These are phyloP conservation scores for Scomber japonicus DNA, from an alignment of 2,113 vertebrate genomes.

Conservation along the genomic window DNA sequence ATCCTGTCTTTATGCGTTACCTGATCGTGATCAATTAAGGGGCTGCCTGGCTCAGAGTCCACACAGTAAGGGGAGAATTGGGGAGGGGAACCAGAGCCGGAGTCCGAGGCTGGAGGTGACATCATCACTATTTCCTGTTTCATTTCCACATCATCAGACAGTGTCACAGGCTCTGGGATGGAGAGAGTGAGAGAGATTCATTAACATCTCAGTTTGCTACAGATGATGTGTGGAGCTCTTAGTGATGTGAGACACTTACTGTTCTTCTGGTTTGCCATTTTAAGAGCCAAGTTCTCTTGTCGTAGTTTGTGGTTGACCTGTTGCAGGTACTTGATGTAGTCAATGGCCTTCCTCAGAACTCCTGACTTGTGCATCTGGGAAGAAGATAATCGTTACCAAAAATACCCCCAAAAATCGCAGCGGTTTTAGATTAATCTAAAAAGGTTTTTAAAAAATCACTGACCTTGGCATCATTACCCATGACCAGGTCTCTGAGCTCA, in stretches of 20 bases:
- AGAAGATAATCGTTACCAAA: neutral
- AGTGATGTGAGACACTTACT: conserved; percentile 84
- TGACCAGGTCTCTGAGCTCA: conserved; percentile 95
- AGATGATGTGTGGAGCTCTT: neutral
- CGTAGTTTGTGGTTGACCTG: conserved; percentile 96
- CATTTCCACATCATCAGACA: conserved; percentile 89
- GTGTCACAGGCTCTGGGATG: conserved; percentile 68
- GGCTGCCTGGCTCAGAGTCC: conserved; percentile 96
- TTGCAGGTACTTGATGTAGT: conserved; percentile 98
- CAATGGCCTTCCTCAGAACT: conserved; percentile 95
- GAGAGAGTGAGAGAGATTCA: conserved; percentile 2
- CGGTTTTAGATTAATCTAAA: neutral
- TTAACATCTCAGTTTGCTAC: neutral
- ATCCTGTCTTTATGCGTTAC: conserved; percentile 73
- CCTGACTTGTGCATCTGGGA: conserved; percentile 98
- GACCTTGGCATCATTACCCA: conserved; percentile 98
- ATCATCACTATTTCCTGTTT: conserved; percentile 95
- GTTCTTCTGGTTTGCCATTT: conserved; percentile 95
- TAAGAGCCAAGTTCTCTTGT: conserved; percentile 96
- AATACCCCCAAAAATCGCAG: no score
- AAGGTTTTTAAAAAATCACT: conserved; percentile 3
- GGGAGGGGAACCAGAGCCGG: conserved; percentile 91
- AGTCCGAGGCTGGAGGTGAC: conserved; percentile 97
- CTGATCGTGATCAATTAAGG: conserved; percentile 93
- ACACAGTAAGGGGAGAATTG: conserved; percentile 96